phyloP scores from a whole-genome alignment of 1,140 invertebrate genomes.

The Aphaenogaster ashmeadi region DNA sequence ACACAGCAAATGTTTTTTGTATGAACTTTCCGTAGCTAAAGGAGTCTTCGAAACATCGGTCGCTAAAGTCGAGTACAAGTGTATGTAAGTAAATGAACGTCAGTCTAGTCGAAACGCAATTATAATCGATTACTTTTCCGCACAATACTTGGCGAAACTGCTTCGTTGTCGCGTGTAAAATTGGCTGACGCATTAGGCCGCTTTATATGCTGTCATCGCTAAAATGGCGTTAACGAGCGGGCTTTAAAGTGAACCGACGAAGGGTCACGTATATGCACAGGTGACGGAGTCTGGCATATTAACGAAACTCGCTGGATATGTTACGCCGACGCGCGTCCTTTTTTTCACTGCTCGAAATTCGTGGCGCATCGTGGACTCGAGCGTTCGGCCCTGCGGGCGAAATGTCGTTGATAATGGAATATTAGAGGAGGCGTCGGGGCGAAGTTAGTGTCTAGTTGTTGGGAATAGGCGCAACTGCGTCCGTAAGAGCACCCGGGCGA shows the following conservation, averaged over 20 bases:
- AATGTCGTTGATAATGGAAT: slow-evolving; percentile 69
- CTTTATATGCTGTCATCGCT: not conserved
- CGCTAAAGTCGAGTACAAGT: not conserved
- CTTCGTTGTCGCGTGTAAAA: slow-evolving; percentile 33
- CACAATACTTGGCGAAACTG: not conserved
- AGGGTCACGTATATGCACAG: not conserved
- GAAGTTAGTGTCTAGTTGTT: slow-evolving; percentile 58
- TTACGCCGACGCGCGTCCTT: not conserved
- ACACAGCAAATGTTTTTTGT: slow-evolving; percentile 9
- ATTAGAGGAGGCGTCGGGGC: slow-evolving; percentile 61
- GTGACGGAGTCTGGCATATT: not conserved
- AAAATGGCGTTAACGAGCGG: slow-evolving; percentile 24
- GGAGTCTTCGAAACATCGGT: not conserved
- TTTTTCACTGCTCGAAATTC: slow-evolving; percentile 23
- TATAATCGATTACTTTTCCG: slow-evolving; percentile 21
- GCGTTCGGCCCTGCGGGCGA: slow-evolving; percentile 17
- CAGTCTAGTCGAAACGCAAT: not conserved
- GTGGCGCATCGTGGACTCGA: not conserved
- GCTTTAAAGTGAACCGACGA: not conserved
- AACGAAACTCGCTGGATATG: not conserved
- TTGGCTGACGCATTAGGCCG: not conserved
- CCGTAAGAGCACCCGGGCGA: slow-evolving; percentile 61
- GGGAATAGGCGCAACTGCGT: slow-evolving; percentile 48
- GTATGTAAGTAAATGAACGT: not conserved
- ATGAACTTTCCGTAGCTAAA: not conserved